phyloP scores from a whole-genome alignment of 1,140 invertebrate species.

The Caenorhabditis latens region DNA sequence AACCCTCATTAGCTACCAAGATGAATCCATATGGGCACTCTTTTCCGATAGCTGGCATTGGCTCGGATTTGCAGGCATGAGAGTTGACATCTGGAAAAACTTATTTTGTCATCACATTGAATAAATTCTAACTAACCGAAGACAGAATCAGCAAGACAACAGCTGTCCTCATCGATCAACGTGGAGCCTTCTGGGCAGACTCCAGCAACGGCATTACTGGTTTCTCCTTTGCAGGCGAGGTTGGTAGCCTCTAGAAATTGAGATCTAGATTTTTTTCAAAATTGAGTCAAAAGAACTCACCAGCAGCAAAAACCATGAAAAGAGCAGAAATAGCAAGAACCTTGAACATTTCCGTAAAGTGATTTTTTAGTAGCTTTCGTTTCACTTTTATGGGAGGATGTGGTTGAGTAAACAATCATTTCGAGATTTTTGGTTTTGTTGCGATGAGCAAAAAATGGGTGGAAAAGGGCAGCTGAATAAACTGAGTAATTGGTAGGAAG shows the following conservation, averaged over 20 bases:
- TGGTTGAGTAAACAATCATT: no score
- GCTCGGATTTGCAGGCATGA: background rate
- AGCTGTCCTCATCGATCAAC: background rate
- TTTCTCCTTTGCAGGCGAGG: background rate
- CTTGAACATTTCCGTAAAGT: background rate
- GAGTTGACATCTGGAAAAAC: background rate
- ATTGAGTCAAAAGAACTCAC: background rate
- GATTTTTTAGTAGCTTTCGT: no score
- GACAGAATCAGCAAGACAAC: background rate
- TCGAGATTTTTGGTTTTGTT: no score
- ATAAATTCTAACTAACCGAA: background rate
- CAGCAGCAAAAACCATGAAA: background rate
- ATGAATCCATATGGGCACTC: background rate
- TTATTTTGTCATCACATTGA: no score
- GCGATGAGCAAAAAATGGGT: no score
- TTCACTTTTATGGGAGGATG: no score
- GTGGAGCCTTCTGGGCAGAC: background rate
- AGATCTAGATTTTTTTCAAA: no score
- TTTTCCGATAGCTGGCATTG: constrained; percentile 4
- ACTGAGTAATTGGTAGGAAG: no score
- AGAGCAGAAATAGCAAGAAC: background rate
- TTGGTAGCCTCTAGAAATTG: background rate
- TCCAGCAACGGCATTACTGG: background rate
- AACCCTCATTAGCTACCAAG: background rate
- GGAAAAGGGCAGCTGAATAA: no score